Evolutionary conservation across 2,113 vertebrate genomes (phyloP).

Genomic region (Anolis sagrei): DNA sequence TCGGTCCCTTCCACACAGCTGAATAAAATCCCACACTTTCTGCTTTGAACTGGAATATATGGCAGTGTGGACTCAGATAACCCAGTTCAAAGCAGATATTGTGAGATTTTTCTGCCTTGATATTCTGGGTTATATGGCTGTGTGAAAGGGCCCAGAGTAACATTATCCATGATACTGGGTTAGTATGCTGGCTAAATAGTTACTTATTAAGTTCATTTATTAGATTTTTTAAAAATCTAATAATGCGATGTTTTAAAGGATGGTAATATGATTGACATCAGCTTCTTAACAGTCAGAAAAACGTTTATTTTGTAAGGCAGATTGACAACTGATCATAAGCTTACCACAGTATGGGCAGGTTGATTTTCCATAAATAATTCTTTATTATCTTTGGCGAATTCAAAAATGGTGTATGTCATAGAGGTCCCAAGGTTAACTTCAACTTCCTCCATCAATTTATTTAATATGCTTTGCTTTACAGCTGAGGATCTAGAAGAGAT

Average conservation of each 20-base stretch:
- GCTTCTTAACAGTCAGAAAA: neutral
- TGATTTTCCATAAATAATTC: conserved; percentile 93
- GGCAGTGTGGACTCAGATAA: no score
- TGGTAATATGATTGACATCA: no score
- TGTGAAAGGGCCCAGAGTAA: no score
- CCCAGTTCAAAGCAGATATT: no score
- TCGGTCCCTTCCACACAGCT: no score
- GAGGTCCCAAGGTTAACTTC: conserved; percentile 91
- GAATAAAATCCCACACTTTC: no score
- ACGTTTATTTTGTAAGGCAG: neutral
- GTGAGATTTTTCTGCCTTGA: no score
- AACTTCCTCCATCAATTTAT: conserved; percentile 89
- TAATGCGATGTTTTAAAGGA: neutral
- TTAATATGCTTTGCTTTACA: conserved; percentile 87
- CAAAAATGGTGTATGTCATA: conserved; percentile 97
- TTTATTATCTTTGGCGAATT: conserved; percentile 96
- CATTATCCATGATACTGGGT: no score
- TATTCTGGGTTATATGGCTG: no score
- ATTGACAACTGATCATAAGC: conserved; percentile 45
- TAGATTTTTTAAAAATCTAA: neutral
- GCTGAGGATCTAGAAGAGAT: conserved; percentile 79
- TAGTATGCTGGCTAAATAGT: neutral
- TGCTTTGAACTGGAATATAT: no score
- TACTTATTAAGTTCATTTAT: neutral
- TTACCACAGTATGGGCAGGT: conserved; percentile 83